Percentiles rank a stretch among this genome's conserved stretches.
These are phyloP conservation scores for Ceratina japonica DNA, from an alignment of 1,140 invertebrate species.

Conservation along the genomic window DNA sequence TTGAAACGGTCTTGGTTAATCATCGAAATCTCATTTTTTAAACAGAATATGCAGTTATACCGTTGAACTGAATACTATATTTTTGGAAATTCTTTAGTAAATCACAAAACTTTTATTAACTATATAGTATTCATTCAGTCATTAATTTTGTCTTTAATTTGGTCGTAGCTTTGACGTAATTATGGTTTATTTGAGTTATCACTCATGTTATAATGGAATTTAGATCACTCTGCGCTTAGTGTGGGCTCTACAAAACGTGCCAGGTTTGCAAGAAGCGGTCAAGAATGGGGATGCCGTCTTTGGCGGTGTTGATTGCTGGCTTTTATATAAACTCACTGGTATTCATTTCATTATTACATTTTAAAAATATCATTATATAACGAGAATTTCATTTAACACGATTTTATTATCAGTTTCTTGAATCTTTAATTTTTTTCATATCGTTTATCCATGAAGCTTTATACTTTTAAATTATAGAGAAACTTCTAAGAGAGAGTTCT, in stretches of 20 bases:
- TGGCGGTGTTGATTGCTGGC: constrained; percentile 96
- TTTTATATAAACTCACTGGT: constrained; percentile 89
- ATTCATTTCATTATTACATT: constrained; percentile 34
- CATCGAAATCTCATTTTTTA: no score
- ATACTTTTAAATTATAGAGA: neutral
- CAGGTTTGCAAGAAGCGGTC: constrained; percentile 83
- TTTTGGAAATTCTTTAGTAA: no score
- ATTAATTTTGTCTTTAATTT: neutral
- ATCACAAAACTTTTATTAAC: no score
- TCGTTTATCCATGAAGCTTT: neutral
- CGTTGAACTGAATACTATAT: no score
- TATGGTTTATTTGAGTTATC: constrained; percentile 2
- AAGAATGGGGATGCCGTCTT: constrained; percentile 85
- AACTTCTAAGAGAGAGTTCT: neutral
- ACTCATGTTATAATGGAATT: constrained; percentile 13
- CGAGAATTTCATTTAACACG: neutral
- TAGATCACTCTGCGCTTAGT: constrained; percentile 89
- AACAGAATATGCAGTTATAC: no score
- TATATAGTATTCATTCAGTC: no score
- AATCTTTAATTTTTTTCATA: neutral
- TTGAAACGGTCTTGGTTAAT: no score
- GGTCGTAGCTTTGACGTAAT: neutral
- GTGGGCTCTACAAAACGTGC: constrained; percentile 88
- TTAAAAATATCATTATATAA: neutral
- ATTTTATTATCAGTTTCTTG: neutral